Evolutionary conservation across 2,888 invertebrate genomes (phyloP).

Genomic region (Osedax frankpressi): DNA sequence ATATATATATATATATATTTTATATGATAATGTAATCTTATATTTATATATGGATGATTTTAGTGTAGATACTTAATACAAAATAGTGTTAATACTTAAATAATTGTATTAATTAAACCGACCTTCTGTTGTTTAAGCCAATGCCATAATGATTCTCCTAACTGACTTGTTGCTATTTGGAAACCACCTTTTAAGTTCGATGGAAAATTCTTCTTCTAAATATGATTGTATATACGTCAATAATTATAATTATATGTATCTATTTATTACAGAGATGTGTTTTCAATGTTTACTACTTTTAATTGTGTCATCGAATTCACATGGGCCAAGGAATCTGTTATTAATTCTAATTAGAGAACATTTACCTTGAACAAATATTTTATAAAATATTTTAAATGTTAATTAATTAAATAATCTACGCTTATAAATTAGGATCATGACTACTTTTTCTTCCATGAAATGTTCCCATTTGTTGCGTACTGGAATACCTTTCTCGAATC

Average conservation of each 20-base stretch:
- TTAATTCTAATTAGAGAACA: too few species aligned
- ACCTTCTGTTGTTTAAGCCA: constrained; percentile 36
- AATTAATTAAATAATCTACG: too few species aligned
- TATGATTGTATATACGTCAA: too few species aligned
- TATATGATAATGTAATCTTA: neutral
- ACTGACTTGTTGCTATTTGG: constrained; percentile 26
- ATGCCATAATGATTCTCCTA: constrained; percentile 31
- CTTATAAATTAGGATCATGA: too few species aligned
- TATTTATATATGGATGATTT: neutral
- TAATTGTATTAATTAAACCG: neutral
- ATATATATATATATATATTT: neutral
- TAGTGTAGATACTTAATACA: neutral
- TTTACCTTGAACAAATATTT: too few species aligned
- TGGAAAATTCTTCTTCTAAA: constrained; percentile 32
- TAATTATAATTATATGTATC: too few species aligned
- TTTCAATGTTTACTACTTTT: too few species aligned
- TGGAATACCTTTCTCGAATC: constrained; percentile 32
- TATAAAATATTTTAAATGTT: too few species aligned
- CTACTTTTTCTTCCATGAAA: constrained; percentile 30
- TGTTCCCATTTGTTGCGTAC: constrained; percentile 33
- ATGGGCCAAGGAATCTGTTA: too few species aligned
- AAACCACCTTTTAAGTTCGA: constrained; percentile 31
- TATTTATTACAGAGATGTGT: too few species aligned
- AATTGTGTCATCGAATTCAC: too few species aligned
- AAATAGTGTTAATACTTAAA: neutral